A percentile compares a stretch with the other conserved stretches of the same genome.
phyloP scores from a whole-genome alignment of 2,113 vertebrate genomes.

The Xiphophorus maculatus region DNA sequence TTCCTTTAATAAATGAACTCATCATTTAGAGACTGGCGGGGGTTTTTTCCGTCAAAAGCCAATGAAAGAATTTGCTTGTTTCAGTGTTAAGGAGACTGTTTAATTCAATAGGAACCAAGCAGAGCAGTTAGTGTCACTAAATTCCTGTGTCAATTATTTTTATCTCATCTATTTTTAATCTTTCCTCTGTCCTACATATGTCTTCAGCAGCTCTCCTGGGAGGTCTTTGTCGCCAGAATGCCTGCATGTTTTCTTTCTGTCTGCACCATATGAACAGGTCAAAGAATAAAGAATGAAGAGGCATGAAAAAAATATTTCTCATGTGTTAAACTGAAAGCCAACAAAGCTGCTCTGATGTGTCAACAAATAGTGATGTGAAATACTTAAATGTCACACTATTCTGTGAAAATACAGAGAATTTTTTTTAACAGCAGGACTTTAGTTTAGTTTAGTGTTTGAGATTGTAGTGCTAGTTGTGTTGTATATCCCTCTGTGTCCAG shows the following conservation, averaged over 20 bases:
- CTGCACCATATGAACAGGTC: conserved; percentile 56
- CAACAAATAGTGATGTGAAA: not conserved
- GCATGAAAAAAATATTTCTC: not conserved
- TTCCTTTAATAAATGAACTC: no score
- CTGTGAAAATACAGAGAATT: no score
- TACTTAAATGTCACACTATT: not conserved
- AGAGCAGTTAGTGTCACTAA: conserved; percentile 47
- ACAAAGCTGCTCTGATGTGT: not conserved
- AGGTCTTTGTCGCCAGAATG: conserved; percentile 61
- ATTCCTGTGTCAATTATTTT: conserved; percentile 71
- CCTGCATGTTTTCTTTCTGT: conserved; percentile 50
- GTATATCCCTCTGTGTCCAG: no score
- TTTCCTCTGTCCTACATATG: conserved; percentile 74
- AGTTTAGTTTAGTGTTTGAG: no score
- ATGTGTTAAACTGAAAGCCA: conserved; percentile 8
- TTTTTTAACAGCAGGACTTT: no score
- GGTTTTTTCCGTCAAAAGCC: conserved; percentile 23
- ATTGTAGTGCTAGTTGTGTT: no score
- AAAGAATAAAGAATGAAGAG: conserved; percentile 15
- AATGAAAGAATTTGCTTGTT: conserved; percentile 13
- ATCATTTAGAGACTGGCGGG: not conserved
- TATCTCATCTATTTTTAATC: conserved; percentile 76
- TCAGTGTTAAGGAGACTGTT: conserved; percentile 37
- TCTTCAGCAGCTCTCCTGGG: conserved; percentile 59
- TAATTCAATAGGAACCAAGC: conserved; percentile 49